These are phyloP conservation scores for Athene cunicularia DNA, from an alignment of 2,113 vertebrate species.

Conservation along the genomic window DNA sequence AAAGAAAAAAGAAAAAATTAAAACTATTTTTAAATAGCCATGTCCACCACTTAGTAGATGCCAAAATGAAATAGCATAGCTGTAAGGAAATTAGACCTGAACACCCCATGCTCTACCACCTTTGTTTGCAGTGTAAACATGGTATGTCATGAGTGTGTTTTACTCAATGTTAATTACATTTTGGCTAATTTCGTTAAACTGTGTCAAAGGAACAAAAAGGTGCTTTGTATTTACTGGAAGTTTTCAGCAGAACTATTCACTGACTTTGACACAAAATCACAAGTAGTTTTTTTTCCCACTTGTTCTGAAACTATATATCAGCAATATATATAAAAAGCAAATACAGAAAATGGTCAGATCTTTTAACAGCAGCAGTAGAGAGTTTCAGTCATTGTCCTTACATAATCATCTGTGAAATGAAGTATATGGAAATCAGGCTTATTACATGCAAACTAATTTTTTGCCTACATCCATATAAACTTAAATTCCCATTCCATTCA, in stretches of 20 bases:
- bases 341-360: background rate
- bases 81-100: background rate
- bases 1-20: too few species aligned
- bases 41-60: too few species aligned
- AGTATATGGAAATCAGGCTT: background rate
- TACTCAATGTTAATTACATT: background rate
- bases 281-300: background rate
- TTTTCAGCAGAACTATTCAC: background rate
- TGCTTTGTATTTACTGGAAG: background rate
- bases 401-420: background rate
- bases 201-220: background rate
- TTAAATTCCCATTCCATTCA: background rate
- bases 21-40: too few species aligned
- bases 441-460: background rate
- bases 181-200: background rate
- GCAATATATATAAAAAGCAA: background rate
- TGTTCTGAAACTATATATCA: background rate
- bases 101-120: rapidly evolving
- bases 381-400: background rate
- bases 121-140: background rate
- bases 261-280: background rate
- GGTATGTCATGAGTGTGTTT: background rate
- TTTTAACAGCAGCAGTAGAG: background rate
- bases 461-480: background rate
- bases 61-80: background rate